A percentile compares a stretch with the other conserved stretches of the same genome.
phyloP scores from a whole-genome alignment of 2,113 vertebrate species.

The Tretioscincus oriximinensis region DNA sequence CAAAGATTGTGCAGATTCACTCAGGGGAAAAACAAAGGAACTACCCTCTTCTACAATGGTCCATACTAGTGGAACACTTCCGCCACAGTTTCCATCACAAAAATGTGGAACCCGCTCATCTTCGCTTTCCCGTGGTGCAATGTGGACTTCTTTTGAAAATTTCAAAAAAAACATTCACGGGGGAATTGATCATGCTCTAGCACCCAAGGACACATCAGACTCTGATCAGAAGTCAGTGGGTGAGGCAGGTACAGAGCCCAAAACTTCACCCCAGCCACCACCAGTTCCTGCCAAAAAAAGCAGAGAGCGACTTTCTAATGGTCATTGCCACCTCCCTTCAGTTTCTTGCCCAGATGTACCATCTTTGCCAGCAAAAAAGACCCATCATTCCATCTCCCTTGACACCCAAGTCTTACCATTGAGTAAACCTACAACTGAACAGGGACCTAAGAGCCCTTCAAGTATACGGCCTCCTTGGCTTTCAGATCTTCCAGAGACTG shows the following conservation, averaged over 20 bases:
- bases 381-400: conserved; percentile 60
- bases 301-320: conserved; percentile 88
- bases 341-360: conserved; percentile 74
- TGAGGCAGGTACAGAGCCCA: conserved; percentile 77
- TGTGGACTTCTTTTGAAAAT: conserved; percentile 68
- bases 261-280: conserved; percentile 87
- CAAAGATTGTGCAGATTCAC: conserved; percentile 61
- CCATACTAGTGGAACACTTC: conserved; percentile 20
- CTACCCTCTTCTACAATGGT: conserved; percentile 29
- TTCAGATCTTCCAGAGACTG: conserved; percentile 70
- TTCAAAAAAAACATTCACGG: conserved; percentile 59
- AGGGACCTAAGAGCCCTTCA: conserved; percentile 69
- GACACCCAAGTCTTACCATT: conserved; percentile 61
- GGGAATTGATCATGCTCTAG: conserved; percentile 50
- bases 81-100: conserved; percentile 33
- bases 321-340: conserved; percentile 75
- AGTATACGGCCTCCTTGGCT: conserved; percentile 84
- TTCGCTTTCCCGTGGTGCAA: conserved; percentile 41
- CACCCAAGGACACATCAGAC: conserved; percentile 62
- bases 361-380: conserved; percentile 78
- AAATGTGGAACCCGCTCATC: conserved; percentile 57
- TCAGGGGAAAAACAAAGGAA: conserved; percentile 60
- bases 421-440: conserved; percentile 57
- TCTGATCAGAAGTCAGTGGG: conserved; percentile 57
- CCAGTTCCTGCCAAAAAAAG: conserved; percentile 95